Conservation (phyloP, 2,797 vertebrate species). For the Phalanger gymnotis region DNA sequence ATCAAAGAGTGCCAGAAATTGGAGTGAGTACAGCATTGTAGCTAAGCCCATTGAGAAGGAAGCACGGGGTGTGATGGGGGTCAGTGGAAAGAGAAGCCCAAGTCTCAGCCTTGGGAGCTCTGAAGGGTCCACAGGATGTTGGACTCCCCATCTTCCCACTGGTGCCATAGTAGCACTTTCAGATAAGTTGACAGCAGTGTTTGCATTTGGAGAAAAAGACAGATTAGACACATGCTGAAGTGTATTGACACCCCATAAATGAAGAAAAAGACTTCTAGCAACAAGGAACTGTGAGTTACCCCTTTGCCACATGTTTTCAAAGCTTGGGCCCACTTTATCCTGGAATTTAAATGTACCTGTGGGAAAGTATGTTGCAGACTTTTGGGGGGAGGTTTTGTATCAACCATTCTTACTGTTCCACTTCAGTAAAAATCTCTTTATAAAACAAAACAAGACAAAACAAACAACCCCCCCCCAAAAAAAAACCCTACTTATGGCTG, state of each 20-base stretch:
- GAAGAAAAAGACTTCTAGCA: not conserved
- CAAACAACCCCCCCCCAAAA: not conserved
- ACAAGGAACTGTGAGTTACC: not conserved
- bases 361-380: not conserved
- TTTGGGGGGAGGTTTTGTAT: not conserved
- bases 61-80: not conserved
- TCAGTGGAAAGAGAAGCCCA: not conserved
- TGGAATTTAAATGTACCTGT: not conserved
- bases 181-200: not conserved
- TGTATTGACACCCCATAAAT: not conserved
- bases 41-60: not conserved
- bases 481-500: not conserved
- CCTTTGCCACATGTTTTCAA: not conserved
- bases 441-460: not conserved
- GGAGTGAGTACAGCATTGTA: not conserved
- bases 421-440: not conserved
- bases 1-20: not conserved
- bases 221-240: not conserved
- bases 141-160: not conserved
- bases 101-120: not conserved
- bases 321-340: not conserved
- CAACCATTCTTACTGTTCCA: not conserved
- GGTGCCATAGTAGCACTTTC: not conserved
- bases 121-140: not conserved
- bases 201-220: not conserved